Base-by-base conservation (phyloP, 2,113 vertebrate genomes). In the Leptodactylus fuscus region DNA sequence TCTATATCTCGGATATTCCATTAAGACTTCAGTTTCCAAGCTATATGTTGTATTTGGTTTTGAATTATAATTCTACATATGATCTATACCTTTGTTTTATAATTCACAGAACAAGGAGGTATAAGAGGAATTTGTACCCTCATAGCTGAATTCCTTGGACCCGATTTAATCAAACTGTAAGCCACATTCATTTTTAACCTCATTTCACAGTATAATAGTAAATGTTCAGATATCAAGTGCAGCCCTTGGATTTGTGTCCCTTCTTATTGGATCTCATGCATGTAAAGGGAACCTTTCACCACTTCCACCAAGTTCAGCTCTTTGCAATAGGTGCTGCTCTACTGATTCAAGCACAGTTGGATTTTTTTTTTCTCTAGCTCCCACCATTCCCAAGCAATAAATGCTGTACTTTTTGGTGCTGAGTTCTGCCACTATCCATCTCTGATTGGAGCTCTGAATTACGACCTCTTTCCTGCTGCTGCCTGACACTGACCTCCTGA, bases 81-180 rank as follows among this genome's bases (percentile, higher is more conserved):
- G 2, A 48, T 5, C n/a, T 46, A 41, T 41, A 46, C 4, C 1
- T 46, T 29, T 75, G n/a, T 73, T 16, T 46, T 71, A 38, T 51
- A 49, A 92, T 91, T 92, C 88, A 76, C 87, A 95, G 94, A 92
- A 87, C 89, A 91, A 20, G 70, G 91, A 15, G 84, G 78, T 71
- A 81, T 93, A 87, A 91, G 91, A 89, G 88, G 88, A 29, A 80
- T 91, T 81, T 95, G 94, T 81, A 88, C 88, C 0, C 0, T 91
- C 12, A 48, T 92, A 80, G 85, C 88, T 85, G 86, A 89, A 44
- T 2, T 88, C 9, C 93, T 91, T 0, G 94, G 93, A 77, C 88
- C 91, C 16, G 89, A 91, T 60, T 85, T 95, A 86, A 88, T 93
- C 83, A 94, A 91, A 74, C 87, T 95, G 94, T 95, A 87, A 95